Base-by-base conservation (phyloP, 2,113 vertebrate species). In the Triplophysa tibetana region DNA sequence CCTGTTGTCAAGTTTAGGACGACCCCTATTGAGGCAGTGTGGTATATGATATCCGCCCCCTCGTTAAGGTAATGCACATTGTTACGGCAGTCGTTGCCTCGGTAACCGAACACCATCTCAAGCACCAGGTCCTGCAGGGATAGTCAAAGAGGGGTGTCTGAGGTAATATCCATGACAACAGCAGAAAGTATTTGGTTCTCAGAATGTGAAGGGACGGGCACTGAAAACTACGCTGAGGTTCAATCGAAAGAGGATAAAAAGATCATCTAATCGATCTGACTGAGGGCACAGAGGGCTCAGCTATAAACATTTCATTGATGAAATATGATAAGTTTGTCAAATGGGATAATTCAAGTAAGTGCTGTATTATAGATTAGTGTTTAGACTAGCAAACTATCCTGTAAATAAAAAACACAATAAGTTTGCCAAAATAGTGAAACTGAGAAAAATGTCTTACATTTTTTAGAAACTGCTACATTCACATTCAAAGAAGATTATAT, bases 51-150 rank as follows among this genome's bases (percentile, higher is more conserved):
- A 87, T 99, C 97, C 52, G 96, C 94, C 74, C 98, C 95, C 54
- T 99, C 98, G 70, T 99, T 99, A 91, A 99, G 91, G 88, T 99
- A 99, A 91, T 99, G 97, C 83, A 98, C 96, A 52, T 99, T 99
- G 89, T 98, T 99, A 77, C 98, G 96, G 89, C 97, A 98, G 90
- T 99, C 98, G 86, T 93, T 96, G 88, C 98, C 97, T 82, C 98
- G 95, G 87, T 99, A 99, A 85, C 98, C 98, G 87, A 99, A 98
- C 29, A 98, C 96, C 85, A 99, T 92, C 83, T 98, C 98, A 89
- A 99, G 89, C 80, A 97, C 94, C n/a, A 99, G 91, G 82, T 99
- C 97, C 97, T 99, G 82, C 3, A 75, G 88, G 84, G 84, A 88
- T 82, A 90, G 84, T 88, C 24, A 86, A 73, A 81, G 56, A 76